Evolutionary conservation across 2,797 vertebrate species (phyloP), one percentile per base, ranked within the genome.

Genomic region (Scolopax bukidnonensis): DNA sequence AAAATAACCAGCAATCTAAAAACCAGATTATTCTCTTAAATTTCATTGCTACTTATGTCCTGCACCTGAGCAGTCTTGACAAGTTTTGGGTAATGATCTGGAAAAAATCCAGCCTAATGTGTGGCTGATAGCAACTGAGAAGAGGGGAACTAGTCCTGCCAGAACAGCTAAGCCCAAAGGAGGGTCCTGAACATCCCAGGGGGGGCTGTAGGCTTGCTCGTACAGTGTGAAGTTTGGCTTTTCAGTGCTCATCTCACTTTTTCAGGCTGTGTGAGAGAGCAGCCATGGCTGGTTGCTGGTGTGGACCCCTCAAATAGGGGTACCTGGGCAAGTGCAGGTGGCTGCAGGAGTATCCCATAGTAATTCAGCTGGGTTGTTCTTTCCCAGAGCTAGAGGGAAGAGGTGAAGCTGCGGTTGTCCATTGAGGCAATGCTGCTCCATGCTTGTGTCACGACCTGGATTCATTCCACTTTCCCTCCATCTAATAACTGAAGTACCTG

Each of bases 241-340:
- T 69, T 80, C 36, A 47, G 54, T 4, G 1, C 10, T 75, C 4
- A 0, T 30, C 33, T 50, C 13, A 8, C 7, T 50, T 54, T 79
- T 71, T 16, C 7, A 15, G 32, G 11, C 25, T 77, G 8, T 24
- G 24, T 20, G 28, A 68, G 40, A 41, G 10, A 47, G 61, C 3
- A 6, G 25, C 19, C 0, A 0, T 67, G 28, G 7, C 15, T 53
- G 16, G 6, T 18, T 88, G 30, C 24, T 1, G 0, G 11, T n/a
- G 40, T 38, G 28, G 16, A 60, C 5, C 10, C 8, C 13, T n/a
- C 33, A 16, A 1, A 32, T 7, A 50, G 19, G 11, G 16, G 12
- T 50, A 10, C 12, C 36, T 68, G 27, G 32, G 48, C 45, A 36
- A 73, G 30, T 33, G 5, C 11, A 30, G n/a, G 36, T 68, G 57